A percentile compares a stretch with the other conserved stretches of the same genome.
Evolutionary conservation across 2,888 invertebrate species (phyloP).

Genomic region (Argyresthia goedartella): DNA sequence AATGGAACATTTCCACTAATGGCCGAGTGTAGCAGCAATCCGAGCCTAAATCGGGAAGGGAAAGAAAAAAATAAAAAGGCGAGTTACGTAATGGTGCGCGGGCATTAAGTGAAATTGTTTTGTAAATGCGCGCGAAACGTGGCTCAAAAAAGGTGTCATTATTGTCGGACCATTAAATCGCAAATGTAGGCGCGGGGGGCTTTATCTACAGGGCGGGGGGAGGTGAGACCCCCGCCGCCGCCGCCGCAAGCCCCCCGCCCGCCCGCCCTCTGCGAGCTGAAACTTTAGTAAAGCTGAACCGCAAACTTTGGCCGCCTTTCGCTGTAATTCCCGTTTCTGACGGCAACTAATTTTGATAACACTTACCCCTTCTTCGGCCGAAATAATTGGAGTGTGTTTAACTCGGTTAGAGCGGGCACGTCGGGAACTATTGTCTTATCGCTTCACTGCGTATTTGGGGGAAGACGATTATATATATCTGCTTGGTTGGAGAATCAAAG

Average conservation of each 20-base stretch:
- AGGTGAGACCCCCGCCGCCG: neutral
- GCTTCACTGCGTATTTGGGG: no score
- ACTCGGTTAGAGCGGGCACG: no score
- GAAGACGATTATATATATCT: no score
- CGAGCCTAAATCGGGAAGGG: neutral
- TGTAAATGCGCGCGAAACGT: slow-evolving; percentile 16
- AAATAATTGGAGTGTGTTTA: no score
- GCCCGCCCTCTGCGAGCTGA: neutral
- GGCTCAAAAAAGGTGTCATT: slow-evolving; percentile 5
- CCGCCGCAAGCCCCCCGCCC: neutral
- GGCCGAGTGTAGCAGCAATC: no score
- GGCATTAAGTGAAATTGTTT: slow-evolving; percentile 25
- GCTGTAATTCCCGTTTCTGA: no score
- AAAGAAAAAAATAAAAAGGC: slow-evolving; percentile 7
- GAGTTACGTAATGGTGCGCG: slow-evolving; percentile 16
- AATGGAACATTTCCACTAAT: no score
- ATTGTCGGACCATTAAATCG: slow-evolving; percentile 12
- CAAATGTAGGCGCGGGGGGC: neutral
- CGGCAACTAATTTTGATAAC: neutral
- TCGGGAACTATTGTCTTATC: no score
- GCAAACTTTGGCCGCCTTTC: neutral
- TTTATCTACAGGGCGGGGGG: neutral
- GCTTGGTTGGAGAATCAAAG: no score
- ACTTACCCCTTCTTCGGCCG: neutral
- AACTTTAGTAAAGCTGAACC: neutral